A percentile compares a stretch with the other conserved stretches of the same genome.
These are phyloP conservation scores for Eudasyphora cyanicolor DNA, from an alignment of 2,888 invertebrate species.

Conservation along the genomic window DNA sequence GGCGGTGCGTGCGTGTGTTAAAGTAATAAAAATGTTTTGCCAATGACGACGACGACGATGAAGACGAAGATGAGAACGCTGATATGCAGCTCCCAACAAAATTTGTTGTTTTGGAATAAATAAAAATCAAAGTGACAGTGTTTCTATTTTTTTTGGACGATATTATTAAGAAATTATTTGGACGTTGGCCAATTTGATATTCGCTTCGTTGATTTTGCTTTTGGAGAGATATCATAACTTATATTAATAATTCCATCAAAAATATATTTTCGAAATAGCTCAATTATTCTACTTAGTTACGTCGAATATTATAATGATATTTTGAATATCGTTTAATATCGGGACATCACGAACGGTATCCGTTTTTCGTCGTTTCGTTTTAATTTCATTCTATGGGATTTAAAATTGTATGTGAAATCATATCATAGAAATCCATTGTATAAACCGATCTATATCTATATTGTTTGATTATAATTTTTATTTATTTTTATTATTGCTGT, in stretches of 20 bases:
- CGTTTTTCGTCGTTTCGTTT: background rate
- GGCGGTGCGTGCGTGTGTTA: constrained; percentile 19
- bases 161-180: constrained; percentile 45
- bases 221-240: constrained; percentile 35
- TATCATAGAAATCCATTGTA: background rate
- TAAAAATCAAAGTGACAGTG: constrained; percentile 1
- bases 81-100: background rate
- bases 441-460: background rate
- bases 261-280: constrained; percentile 13
- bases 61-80: too few species aligned
- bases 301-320: too few species aligned
- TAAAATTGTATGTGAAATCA: background rate
- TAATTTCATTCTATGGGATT: background rate
- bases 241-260: constrained; percentile 45
- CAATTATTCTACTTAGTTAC: background rate
- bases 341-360: background rate
- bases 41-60: too few species aligned
- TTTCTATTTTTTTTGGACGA: constrained; percentile 9
- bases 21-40: constrained; percentile 34
- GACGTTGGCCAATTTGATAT: constrained; percentile 37
- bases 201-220: background rate
- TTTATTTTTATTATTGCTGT: constrained; percentile 2
- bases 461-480: background rate
- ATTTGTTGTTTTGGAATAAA: background rate
- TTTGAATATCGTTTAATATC: background rate